These are phyloP conservation scores for Yponomeuta cagnagella DNA, from an alignment of 2,888 invertebrate genomes.

Conservation along the genomic window DNA sequence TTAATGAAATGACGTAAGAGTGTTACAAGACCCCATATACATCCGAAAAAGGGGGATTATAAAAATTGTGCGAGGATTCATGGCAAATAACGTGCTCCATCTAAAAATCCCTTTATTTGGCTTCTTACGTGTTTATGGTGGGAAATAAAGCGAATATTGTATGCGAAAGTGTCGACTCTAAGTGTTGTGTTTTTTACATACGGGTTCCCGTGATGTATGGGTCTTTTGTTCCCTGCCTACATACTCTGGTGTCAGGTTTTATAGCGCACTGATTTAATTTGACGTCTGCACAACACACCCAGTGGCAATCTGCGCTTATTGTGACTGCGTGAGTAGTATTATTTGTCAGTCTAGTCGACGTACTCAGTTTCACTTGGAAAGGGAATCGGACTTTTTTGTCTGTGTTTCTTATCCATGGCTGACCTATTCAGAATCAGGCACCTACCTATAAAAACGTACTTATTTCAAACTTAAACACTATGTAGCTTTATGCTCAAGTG, in stretches of 20 bases:
- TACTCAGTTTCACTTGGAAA: neutral
- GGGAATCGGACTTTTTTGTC: neutral
- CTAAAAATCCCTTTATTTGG: too few relatives aligned
- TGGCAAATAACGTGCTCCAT: too few relatives aligned
- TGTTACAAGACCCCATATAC: too few relatives aligned
- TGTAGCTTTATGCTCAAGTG: too few relatives aligned
- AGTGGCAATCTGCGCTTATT: slow-evolving; percentile 37
- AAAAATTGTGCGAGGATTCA: too few relatives aligned
- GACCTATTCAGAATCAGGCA: too few relatives aligned
- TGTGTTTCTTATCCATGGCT: too few relatives aligned
- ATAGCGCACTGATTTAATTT: slow-evolving; percentile 46
- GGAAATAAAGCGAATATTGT: slow-evolving; percentile 48
- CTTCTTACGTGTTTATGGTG: slow-evolving; percentile 22
- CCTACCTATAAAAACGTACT: too few relatives aligned
- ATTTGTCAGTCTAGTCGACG: neutral
- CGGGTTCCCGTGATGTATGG: slow-evolving; percentile 59
- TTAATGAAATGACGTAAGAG: too few relatives aligned
- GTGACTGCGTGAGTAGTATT: slow-evolving; percentile 16
- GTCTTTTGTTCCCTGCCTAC: slow-evolving; percentile 59
- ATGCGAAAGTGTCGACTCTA: slow-evolving; percentile 52
- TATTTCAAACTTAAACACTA: too few relatives aligned
- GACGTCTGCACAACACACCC: slow-evolving; percentile 33
- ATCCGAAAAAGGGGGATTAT: too few relatives aligned
- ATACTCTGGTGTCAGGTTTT: slow-evolving; percentile 39
- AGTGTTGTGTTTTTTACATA: slow-evolving; percentile 50